Percentiles rank a stretch among this genome's conserved stretches.
phyloP scores from a whole-genome alignment of 2,113 vertebrate species.

The Equus quagga region DNA sequence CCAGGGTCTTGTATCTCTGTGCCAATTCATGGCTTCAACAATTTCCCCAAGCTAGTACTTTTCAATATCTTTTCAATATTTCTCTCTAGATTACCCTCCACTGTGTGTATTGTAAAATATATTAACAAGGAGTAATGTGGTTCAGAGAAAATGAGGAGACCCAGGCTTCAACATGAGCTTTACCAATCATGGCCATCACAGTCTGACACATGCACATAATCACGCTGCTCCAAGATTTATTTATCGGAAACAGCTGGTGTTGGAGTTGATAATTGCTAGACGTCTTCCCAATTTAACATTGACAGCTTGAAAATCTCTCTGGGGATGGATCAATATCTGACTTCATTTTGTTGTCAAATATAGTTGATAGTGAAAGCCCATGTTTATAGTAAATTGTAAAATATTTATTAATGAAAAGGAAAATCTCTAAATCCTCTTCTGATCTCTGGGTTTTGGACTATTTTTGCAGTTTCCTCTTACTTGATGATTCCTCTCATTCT shows the following conservation, averaged over 20 bases:
- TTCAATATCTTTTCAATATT: background rate
- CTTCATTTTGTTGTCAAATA: background rate
- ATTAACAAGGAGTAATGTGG: background rate
- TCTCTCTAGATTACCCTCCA: background rate
- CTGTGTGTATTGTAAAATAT: background rate
- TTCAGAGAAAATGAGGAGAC: background rate
- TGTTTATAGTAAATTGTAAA: background rate
- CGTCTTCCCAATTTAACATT: background rate
- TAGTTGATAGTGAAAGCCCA: background rate
- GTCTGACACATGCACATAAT: fast-evolving
- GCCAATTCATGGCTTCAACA: background rate
- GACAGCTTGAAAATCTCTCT: background rate
- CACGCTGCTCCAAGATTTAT: background rate
- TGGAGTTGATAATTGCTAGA: background rate
- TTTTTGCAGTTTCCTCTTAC: background rate
- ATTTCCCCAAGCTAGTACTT: background rate
- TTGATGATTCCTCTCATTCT: background rate
- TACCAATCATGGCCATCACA: fast-evolving
- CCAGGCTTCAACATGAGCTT: background rate
- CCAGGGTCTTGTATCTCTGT: background rate
- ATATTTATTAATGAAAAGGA: background rate
- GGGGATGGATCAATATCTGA: background rate
- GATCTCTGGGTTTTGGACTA: background rate
- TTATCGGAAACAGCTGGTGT: background rate
- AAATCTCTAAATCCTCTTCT: background rate